These are phyloP conservation scores for Barnardius zonarius DNA, from an alignment of 2,113 vertebrate species.

Conservation along the genomic window DNA sequence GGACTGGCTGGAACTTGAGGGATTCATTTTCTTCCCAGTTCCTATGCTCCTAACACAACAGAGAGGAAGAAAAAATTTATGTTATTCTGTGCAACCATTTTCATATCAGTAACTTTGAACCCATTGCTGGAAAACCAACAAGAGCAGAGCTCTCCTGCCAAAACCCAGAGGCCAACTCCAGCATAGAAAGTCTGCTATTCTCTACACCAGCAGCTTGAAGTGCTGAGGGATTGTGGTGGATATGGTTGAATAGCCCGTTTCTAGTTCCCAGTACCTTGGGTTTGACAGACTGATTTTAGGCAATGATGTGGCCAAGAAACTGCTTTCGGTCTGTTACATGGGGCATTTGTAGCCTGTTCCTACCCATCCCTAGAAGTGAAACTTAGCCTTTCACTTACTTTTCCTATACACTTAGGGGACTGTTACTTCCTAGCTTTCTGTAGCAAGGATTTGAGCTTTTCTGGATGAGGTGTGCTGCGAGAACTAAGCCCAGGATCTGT, in stretches of 20 bases:
- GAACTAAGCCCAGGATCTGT: not conserved
- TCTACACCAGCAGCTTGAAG: not conserved
- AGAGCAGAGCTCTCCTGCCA: not conserved
- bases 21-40: not conserved
- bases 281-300: not conserved
- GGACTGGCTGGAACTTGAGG: not conserved
- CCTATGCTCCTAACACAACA: not conserved
- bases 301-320: not conserved
- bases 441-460: not conserved
- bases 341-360: not conserved
- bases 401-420: not conserved
- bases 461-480: not conserved
- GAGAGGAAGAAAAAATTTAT: not conserved
- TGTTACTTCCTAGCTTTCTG: not conserved
- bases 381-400: not conserved
- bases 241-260: not conserved
- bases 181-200: rapidly evolving
- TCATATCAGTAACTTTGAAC: not conserved
- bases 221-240: not conserved
- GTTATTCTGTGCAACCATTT: not conserved
- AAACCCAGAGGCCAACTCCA: not conserved
- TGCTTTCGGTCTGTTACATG: not conserved
- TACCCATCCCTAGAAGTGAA: not conserved
- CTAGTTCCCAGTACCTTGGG: no score
- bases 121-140: not conserved